Evolutionary conservation across 2,113 vertebrate genomes (phyloP), one percentile per base, ranked within the genome.

Genomic region (Neopipo cinnamomea): DNA sequence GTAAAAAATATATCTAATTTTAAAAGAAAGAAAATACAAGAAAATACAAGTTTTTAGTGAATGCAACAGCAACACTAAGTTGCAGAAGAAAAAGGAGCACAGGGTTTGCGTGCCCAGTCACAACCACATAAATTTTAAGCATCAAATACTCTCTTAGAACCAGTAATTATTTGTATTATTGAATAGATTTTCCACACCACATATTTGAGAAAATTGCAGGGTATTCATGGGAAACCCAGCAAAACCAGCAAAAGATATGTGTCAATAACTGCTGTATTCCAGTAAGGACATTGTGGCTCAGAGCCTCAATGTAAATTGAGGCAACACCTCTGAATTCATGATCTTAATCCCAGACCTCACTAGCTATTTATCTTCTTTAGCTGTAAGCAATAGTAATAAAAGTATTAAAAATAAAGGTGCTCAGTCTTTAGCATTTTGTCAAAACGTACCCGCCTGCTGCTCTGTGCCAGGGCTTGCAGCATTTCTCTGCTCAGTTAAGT

Each of bases 41-140:
- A 10, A 94, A 27, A 49, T 47, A 18, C 7, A 39, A 0, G 1
- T 47, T 82, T 47, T 85, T 55, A 55, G n/a, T 9, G 5, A 80
- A 20, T 25, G 5, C 30, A 94, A 71, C 9, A 67, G 14, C 65
- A 66, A 50, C 25, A 49, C 12, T 22, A 39, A 61, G 41, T 14
- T 65, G 30, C 16, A 63, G 23, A 61, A 62, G 28, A 53, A 8
- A 78, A 41, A 71, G 3, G 28, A 73, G 39, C 3, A 5, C 3
- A 5, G 68, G 41, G 39, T 25, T 47, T 33, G 17, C 3, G 1
- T 59, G 56, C 77, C 76, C 49, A 65, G 55, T 46, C n/a, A 53
- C 61, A 93, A 79, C 58, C 70, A 73, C 81, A 85, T 52, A 49
- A 65, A 70, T 82, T 87, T 89, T 66, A 94, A 85, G n/a, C 89